Conservation (phyloP, 2,797 vertebrate species). For the Lepilemur ruficaudatus region DNA sequence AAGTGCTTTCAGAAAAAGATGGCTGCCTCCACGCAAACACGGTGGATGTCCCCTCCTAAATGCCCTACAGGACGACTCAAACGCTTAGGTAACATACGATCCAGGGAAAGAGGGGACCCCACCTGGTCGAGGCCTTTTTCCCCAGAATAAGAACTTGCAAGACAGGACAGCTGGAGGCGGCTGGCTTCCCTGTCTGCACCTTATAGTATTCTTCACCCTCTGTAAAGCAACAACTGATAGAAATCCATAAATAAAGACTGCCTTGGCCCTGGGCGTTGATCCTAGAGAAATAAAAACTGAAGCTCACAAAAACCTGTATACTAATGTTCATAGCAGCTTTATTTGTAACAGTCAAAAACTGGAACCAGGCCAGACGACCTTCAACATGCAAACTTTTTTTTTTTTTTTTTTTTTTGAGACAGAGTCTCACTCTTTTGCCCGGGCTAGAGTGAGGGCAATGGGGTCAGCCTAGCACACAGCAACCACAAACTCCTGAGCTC, state of each 20-base stretch:
- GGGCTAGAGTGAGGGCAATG: too few relatives aligned
- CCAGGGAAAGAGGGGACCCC: neutral
- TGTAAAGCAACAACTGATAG: neutral
- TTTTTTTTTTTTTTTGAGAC: too few relatives aligned
- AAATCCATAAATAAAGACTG: conserved; percentile 22
- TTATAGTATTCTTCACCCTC: neutral
- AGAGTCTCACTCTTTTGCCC: too few relatives aligned
- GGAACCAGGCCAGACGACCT: too few relatives aligned
- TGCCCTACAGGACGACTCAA: neutral
- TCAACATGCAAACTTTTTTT: too few relatives aligned
- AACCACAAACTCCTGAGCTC: too few relatives aligned
- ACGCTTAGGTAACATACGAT: accelerated
- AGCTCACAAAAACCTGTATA: neutral
- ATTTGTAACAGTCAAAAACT: too few relatives aligned
- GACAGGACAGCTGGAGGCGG: neutral
- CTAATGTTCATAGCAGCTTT: too few relatives aligned
- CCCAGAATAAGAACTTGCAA: neutral
- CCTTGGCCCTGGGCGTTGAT: neutral
- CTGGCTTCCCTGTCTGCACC: neutral
- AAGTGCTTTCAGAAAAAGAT: neutral
- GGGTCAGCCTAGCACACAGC: too few relatives aligned
- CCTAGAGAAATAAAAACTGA: conserved; percentile 21
- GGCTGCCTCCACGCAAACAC: neutral
- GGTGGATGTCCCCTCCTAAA: too few relatives aligned
- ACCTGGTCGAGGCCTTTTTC: neutral